phyloP scores from a whole-genome alignment of 2,888 invertebrate genomes.

The Ectemnius continuus region DNA sequence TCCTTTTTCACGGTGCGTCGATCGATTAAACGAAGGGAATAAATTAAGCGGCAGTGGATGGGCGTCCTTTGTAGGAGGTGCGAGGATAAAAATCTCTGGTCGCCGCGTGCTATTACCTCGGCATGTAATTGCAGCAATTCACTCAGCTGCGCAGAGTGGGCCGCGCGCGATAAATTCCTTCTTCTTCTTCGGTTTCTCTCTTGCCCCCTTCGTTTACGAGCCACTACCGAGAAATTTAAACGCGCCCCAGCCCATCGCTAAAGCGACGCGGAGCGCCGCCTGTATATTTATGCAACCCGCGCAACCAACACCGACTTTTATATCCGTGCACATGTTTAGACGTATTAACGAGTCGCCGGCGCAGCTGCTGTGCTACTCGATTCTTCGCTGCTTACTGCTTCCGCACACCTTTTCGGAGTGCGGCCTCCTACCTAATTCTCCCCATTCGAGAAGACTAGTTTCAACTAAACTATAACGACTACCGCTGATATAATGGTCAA shows the following conservation, averaged over 20 bases:
- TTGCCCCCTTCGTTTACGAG: constrained; percentile 46
- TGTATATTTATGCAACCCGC: constrained; percentile 48
- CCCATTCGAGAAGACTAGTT: too few relatives aligned
- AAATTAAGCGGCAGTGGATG: constrained; percentile 12
- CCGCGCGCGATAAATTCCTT: constrained; percentile 57
- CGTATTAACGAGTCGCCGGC: constrained; percentile 49
- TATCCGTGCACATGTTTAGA: constrained; percentile 52
- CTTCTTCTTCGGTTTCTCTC: constrained; percentile 38
- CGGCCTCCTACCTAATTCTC: too few relatives aligned
- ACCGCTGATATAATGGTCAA: too few relatives aligned
- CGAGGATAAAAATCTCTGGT: constrained; percentile 53
- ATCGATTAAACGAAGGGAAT: constrained; percentile 15
- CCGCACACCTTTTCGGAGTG: too few relatives aligned
- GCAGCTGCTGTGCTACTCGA: constrained; percentile 43
- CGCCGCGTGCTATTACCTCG: constrained; percentile 51
- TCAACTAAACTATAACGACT: too few relatives aligned
- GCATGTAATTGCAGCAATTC: constrained; percentile 58
- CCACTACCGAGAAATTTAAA: constrained; percentile 59
- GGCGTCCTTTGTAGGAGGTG: constrained; percentile 47
- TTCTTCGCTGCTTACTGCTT: background rate
- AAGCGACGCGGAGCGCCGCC: constrained; percentile 41
- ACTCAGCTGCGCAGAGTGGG: constrained; percentile 44
- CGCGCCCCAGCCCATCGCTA: constrained; percentile 54
- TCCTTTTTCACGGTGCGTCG: constrained; percentile 3
- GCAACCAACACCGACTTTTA: constrained; percentile 44